Percentiles rank a stretch among this genome's conserved stretches.
phyloP scores from a whole-genome alignment of 2,888 invertebrate species.

The Dromius quadrimaculatus region DNA sequence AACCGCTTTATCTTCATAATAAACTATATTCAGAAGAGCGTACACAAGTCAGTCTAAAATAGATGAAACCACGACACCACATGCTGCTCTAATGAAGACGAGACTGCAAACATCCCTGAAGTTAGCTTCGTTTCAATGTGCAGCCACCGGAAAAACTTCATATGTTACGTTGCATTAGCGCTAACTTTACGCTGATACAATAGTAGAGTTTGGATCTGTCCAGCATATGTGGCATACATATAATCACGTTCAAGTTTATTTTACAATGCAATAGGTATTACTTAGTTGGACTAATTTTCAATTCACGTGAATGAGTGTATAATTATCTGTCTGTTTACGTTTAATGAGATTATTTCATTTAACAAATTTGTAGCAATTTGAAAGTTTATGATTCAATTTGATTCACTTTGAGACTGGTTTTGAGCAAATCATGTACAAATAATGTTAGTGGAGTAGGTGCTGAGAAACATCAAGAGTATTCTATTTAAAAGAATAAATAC shows the following conservation, averaged over 20 bases:
- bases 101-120: too few relatives aligned
- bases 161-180: not conserved
- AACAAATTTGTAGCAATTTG: not conserved
- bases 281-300: not conserved
- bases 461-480: not conserved
- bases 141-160: conserved; percentile 24
- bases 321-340: not conserved
- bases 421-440: too few relatives aligned
- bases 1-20: conserved; percentile 23
- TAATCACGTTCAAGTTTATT: not conserved
- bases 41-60: conserved; percentile 11
- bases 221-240: not conserved
- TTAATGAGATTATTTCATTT: conserved; percentile 22
- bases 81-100: too few relatives aligned
- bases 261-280: not conserved
- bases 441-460: not conserved
- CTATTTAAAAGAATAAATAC: not conserved
- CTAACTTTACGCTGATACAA: not conserved
- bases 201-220: not conserved
- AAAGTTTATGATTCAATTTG: conserved; percentile 15
- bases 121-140: conserved; percentile 27
- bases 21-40: conserved; percentile 26
- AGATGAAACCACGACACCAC: conserved; percentile 18
- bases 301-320: not conserved
- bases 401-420: too few relatives aligned